These are phyloP conservation scores for Blennius ocellaris DNA, from an alignment of 2,113 vertebrate genomes.

Conservation along the genomic window DNA sequence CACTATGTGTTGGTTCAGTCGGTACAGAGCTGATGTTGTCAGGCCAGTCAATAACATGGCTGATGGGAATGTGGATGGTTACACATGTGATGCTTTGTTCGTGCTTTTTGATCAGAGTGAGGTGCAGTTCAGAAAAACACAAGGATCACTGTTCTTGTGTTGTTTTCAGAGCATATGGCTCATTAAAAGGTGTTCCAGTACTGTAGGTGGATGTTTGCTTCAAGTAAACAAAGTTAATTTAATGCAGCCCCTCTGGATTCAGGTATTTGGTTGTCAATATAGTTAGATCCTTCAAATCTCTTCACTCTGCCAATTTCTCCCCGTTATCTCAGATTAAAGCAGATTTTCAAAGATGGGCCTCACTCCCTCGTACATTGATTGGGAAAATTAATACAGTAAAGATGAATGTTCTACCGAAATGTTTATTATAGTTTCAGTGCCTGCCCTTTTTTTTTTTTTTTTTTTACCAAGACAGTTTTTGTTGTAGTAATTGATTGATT, in stretches of 20 bases:
- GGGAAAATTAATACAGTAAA: too few species aligned
- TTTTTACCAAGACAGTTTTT: too few species aligned
- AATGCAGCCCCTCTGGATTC: neutral
- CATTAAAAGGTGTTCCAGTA: conserved; percentile 23
- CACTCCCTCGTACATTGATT: too few species aligned
- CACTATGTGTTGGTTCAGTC: conserved; percentile 61
- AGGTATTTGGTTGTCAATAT: too few species aligned
- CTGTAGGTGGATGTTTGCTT: conserved; percentile 10
- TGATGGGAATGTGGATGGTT: conserved; percentile 52
- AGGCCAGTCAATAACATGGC: conserved; percentile 62
- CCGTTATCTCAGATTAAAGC: too few species aligned
- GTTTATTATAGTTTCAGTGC: too few species aligned
- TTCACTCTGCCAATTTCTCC: too few species aligned
- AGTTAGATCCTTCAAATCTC: too few species aligned
- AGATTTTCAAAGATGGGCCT: too few species aligned
- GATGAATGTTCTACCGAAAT: too few species aligned
- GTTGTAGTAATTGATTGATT: too few species aligned
- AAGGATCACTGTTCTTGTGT: conserved; percentile 1
- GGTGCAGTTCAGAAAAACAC: conserved; percentile 21
- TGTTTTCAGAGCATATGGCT: conserved; percentile 35
- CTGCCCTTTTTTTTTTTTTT: too few species aligned
- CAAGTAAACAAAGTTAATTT: conserved; percentile 15
- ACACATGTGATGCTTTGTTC: conserved; percentile 41
- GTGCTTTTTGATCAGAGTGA: conserved; percentile 37
- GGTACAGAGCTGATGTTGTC: conserved; percentile 52